Percentiles rank a stretch among this genome's conserved stretches.
Evolutionary conservation across 2,797 vertebrate genomes (phyloP).

Genomic region (Danionella dracula): DNA sequence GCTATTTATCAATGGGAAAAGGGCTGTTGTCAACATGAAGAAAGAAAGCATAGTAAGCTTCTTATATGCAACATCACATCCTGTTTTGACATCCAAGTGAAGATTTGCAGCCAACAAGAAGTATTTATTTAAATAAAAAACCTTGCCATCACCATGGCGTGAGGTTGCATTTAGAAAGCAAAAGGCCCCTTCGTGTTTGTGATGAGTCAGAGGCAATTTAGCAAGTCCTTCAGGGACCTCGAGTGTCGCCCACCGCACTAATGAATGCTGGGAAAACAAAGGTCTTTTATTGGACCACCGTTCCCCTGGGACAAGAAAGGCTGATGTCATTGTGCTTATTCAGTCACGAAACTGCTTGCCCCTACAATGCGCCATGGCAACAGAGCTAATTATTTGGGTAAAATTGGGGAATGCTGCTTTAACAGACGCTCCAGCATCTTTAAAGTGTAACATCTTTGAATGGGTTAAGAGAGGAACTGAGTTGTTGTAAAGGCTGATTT

Average conservation of each 20-base stretch:
- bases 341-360: slow-evolving; percentile 39
- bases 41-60: slow-evolving; percentile 44
- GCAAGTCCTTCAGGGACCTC: slow-evolving; percentile 41
- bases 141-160: not conserved
- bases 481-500: not conserved
- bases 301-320: slow-evolving; percentile 40
- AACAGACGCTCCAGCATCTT: slow-evolving; percentile 32
- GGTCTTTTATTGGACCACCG: slow-evolving; percentile 45
- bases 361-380: slow-evolving; percentile 41
- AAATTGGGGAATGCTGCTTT: slow-evolving; percentile 36
- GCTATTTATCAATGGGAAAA: slow-evolving; percentile 56
- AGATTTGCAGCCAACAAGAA: slow-evolving; percentile 25
- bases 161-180: slow-evolving; percentile 27
- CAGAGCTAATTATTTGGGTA: slow-evolving; percentile 45
- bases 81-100: slow-evolving; percentile 24
- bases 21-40: slow-evolving; percentile 47
- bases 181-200: slow-evolving; percentile 29
- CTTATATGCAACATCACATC: slow-evolving; percentile 41
- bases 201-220: slow-evolving; percentile 40
- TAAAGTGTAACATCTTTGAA: slow-evolving; percentile 7
- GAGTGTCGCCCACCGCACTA: slow-evolving; percentile 49
- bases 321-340: slow-evolving; percentile 53
- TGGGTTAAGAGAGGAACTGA: not conserved
- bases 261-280: slow-evolving; percentile 55
- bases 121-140: slow-evolving; percentile 25